Conservation (phyloP, 2,113 vertebrate species). For the Perca schrenkii region DNA sequence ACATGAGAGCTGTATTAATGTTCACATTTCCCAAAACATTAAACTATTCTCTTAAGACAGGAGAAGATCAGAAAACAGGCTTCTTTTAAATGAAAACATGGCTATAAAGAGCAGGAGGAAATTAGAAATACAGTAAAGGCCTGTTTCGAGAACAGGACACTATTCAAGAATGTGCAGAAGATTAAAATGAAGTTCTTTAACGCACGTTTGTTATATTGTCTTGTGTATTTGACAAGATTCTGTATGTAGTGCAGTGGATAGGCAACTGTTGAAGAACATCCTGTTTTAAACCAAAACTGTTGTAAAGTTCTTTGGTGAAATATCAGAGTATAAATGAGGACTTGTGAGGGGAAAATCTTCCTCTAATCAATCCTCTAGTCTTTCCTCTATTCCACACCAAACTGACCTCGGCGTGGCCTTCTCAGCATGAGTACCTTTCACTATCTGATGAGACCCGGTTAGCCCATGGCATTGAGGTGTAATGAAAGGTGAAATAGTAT, state of each 20-base stretch:
- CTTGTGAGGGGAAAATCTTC: constrained; percentile 19
- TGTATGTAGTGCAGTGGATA: neutral
- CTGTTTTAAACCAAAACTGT: too few species aligned
- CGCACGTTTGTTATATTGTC: neutral
- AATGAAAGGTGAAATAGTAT: constrained; percentile 81
- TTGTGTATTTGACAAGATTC: neutral
- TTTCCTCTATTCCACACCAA: constrained; percentile 32
- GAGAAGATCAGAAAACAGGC: neutral
- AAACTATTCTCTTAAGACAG: neutral
- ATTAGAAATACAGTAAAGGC: neutral
- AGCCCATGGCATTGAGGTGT: constrained; percentile 70
- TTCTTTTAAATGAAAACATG: neutral
- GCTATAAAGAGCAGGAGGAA: neutral
- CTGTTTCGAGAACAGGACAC: neutral
- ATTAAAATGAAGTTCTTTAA: neutral
- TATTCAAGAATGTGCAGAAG: neutral
- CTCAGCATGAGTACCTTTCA: constrained; percentile 62
- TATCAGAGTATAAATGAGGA: neutral
- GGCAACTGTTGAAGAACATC: neutral
- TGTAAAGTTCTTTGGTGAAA: neutral
- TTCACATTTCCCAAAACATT: neutral
- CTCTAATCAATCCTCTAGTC: constrained; percentile 2
- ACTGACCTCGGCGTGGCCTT: constrained; percentile 39
- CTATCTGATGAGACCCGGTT: constrained; percentile 74
- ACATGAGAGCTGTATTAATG: neutral